Evolutionary conservation across 1,140 invertebrate genomes (phyloP).

Genomic region (Forficula auricularia): DNA sequence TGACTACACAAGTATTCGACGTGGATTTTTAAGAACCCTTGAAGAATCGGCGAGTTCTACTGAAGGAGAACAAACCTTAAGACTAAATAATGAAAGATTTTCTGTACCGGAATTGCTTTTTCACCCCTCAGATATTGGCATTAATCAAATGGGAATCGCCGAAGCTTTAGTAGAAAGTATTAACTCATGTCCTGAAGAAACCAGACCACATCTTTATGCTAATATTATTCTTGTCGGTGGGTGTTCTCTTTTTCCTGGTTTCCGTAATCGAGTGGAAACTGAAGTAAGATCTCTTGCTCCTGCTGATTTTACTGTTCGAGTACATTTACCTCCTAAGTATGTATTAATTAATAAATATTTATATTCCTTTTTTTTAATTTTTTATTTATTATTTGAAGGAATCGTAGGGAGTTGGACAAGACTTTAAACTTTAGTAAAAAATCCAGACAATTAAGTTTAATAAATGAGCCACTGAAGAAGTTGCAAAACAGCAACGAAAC

Average conservation of each 20-base stretch:
- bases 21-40: constrained; percentile 55
- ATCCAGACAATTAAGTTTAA: too few species aligned
- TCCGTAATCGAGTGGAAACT: constrained; percentile 58
- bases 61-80: constrained; percentile 54
- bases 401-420: too few species aligned
- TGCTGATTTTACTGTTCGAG: constrained; percentile 52
- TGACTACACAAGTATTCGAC: constrained; percentile 72
- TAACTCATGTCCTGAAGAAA: constrained; percentile 51
- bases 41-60: constrained; percentile 35
- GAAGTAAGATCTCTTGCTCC: constrained; percentile 65
- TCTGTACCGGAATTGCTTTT: constrained; percentile 89
- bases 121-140: constrained; percentile 85
- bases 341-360: constrained; percentile 9
- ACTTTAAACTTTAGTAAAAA: too few species aligned
- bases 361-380: constrained; percentile 1
- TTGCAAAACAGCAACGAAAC: too few species aligned
- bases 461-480: too few species aligned
- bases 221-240: constrained; percentile 92
- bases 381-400: too few species aligned
- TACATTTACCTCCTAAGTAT: constrained; percentile 50
- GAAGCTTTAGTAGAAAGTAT: constrained; percentile 72
- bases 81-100: constrained; percentile 84
- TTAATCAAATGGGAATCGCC: constrained; percentile 83
- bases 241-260: constrained; percentile 64
- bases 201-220: constrained; percentile 60